Evolutionary conservation across 2,888 invertebrate species (phyloP), one percentile per base, ranked within the genome.

Genomic region (Chesias legatella): DNA sequence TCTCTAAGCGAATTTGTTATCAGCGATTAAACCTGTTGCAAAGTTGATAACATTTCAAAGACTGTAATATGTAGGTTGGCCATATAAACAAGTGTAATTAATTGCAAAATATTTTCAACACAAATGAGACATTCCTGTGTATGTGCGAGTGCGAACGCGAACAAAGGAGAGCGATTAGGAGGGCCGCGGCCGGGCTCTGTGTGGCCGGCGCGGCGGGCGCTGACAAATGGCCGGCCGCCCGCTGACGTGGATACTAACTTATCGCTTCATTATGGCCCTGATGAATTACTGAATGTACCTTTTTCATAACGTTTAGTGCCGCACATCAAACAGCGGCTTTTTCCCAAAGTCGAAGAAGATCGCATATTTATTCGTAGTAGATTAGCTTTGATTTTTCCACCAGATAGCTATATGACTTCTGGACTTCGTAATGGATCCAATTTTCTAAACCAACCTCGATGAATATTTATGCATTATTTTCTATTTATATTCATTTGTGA

Each of bases 231-330:
- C 34, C 44, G 41, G 41, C 41, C 37, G 33, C 25, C 26, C 22
- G 7, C 40, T 43, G 46, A 46, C 54, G 39, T 37, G 30, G 45
- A 47, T 54, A 45, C 29, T 54, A 43, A 50, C 50, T 55, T 48
- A 55, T 52, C 50, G 46, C 51, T 50, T 50, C 43, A 54, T 50
- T 52, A 54, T 36, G 39, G 34, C 43, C 33, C 26, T 48, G 42
- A 52, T 50, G 49, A 44, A 48, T 54, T 40, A 49, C 32, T 39
- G 44, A 33, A 40, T 43, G 21, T 41, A 33, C 43, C 13, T 40
- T 47, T 50, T 30, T 42, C 13, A 17, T 17, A 17, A 17, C 13
- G 13, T 5, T 17, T 17, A 17, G 13, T 5, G 13, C 13, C 13
- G 13, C 13, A 17, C 13, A 17, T 5, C 13, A 17, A 17, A n/a